Conservation (phyloP, 2,797 vertebrate species). For the Centropyge bicolor region DNA sequence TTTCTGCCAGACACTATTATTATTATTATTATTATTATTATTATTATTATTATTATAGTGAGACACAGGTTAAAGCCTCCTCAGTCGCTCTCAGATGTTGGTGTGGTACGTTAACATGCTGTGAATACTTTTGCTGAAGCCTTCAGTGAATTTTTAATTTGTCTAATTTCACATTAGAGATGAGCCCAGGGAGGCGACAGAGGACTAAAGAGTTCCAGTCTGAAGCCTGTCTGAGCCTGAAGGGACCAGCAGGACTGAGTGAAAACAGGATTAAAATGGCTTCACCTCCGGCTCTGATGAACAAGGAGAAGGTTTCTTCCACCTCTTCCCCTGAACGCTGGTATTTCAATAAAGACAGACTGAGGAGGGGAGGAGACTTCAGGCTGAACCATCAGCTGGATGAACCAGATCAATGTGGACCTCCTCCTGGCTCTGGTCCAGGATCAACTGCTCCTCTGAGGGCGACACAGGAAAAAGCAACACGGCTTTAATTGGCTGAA, state of each 20-base stretch:
- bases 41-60: too few species aligned
- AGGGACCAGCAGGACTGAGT: not conserved
- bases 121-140: not conserved
- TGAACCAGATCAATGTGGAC: constrained; percentile 3
- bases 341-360: not conserved
- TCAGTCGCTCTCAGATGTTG: not conserved
- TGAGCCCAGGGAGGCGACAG: not conserved
- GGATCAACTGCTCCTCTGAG: constrained; percentile 21
- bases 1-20: too few species aligned
- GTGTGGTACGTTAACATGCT: too few species aligned
- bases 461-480: constrained; percentile 35
- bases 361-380: not conserved
- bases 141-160: not conserved
- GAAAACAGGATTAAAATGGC: constrained; percentile 27
- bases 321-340: not conserved
- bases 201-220: not conserved
- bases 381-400: not conserved
- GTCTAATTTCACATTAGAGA: not conserved
- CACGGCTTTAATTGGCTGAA: constrained; percentile 45
- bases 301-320: not conserved
- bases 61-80: too few species aligned
- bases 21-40: too few species aligned
- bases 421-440: constrained; percentile 40
- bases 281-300: constrained; percentile 14
- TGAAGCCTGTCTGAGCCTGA: not conserved